These are phyloP conservation scores for Ypsolopha scabrella DNA, from an alignment of 2,888 invertebrate genomes.

Conservation along the genomic window DNA sequence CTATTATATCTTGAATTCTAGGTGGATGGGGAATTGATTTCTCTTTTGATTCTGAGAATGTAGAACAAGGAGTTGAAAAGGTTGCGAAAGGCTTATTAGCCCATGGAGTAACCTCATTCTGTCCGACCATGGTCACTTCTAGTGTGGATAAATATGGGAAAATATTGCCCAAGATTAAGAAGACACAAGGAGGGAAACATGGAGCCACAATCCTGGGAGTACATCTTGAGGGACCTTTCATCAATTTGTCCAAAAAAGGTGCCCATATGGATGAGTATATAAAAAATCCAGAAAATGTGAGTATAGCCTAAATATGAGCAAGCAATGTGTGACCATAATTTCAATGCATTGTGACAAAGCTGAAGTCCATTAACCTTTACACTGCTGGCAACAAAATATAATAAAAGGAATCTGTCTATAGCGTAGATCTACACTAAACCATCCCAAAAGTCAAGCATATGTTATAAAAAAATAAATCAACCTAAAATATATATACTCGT, in stretches of 20 bases:
- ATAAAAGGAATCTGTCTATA: no score
- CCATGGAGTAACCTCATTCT: conserved; percentile 97
- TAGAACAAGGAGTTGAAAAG: conserved; percentile 76
- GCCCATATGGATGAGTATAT: conserved; percentile 90
- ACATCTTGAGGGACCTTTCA: conserved; percentile 98
- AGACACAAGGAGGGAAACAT: conserved; percentile 73
- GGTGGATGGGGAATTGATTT: conserved; percentile 96
- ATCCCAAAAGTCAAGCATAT: no score
- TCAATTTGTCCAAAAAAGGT: conserved; percentile 90
- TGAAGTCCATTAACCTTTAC: no score
- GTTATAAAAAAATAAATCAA: no score
- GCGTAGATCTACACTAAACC: no score
- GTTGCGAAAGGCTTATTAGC: conserved; percentile 85
- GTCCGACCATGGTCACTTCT: conserved; percentile 96
- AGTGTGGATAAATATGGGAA: conserved; percentile 81
- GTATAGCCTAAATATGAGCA: no score
- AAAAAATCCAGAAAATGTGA: conserved; percentile 74
- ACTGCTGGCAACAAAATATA: no score
- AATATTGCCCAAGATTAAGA: conserved; percentile 83
- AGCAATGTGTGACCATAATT: no score
- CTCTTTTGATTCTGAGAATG: conserved; percentile 77
- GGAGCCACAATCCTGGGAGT: conserved; percentile 92
- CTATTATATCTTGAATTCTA: neutral
- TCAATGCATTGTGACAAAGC: no score
- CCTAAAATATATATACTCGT: no score